Evolutionary conservation across 2,888 invertebrate genomes (phyloP).

Genomic region (Pollenia amentaria): DNA sequence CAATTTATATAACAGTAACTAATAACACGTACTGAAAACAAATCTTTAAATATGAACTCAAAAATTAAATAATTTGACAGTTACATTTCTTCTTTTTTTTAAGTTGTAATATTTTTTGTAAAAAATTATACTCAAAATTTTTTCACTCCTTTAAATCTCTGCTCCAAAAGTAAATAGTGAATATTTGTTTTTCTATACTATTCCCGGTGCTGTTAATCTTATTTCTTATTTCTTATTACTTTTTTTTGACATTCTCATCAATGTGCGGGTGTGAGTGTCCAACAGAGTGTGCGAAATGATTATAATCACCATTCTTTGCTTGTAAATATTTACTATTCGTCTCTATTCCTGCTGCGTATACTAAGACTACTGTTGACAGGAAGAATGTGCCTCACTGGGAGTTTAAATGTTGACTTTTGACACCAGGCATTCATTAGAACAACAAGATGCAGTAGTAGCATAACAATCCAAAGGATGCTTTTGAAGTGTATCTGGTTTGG

Average conservation of each 20-base stretch:
- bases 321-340: neutral
- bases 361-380: slow-evolving; percentile 25
- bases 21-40: too few species aligned
- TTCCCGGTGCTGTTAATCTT: neutral
- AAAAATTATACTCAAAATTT: too few species aligned
- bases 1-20: too few species aligned
- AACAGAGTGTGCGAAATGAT: slow-evolving; percentile 5
- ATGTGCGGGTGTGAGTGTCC: neutral
- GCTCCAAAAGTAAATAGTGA: neutral
- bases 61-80: too few species aligned
- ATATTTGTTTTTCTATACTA: neutral
- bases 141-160: slow-evolving; percentile 1
- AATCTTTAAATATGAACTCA: too few species aligned
- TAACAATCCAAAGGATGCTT: slow-evolving; percentile 9
- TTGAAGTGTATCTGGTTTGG: slow-evolving; percentile 14
- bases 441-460: neutral
- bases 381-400: slow-evolving; percentile 25
- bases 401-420: slow-evolving; percentile 55
- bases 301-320: slow-evolving; percentile 34
- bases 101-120: too few species aligned
- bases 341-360: neutral
- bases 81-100: too few species aligned
- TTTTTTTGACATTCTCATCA: neutral
- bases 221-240: slow-evolving; percentile 4
- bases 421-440: neutral